Percentiles rank a stretch among this genome's conserved stretches.
These are phyloP conservation scores for Saturnia pavonia DNA, from an alignment of 2,888 invertebrate genomes.

Conservation along the genomic window DNA sequence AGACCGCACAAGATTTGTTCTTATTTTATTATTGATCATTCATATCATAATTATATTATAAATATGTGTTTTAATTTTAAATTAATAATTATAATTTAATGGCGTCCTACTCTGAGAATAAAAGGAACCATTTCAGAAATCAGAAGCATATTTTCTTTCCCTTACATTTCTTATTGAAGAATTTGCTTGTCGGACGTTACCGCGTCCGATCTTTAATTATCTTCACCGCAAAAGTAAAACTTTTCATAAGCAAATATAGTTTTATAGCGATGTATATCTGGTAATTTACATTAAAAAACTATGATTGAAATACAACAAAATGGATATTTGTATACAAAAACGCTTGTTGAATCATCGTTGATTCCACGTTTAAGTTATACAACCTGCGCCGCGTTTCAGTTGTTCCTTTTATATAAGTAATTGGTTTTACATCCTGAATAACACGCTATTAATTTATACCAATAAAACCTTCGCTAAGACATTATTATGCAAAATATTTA, in stretches of 20 bases:
- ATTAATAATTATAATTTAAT: no score
- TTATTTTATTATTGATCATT: no score
- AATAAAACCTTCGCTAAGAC: neutral
- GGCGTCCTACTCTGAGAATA: no score
- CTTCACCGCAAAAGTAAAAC: neutral
- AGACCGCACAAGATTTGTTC: no score
- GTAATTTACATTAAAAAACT: neutral
- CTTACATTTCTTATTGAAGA: slow-evolving; percentile 5
- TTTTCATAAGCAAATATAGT: neutral
- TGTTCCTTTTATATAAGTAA: neutral
- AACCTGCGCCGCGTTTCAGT: neutral
- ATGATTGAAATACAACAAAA: neutral
- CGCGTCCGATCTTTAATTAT: neutral
- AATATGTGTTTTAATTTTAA: no score
- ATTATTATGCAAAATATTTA: no score
- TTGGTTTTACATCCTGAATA: neutral
- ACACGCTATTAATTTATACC: neutral
- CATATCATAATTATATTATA: no score
- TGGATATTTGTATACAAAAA: neutral
- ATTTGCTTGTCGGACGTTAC: neutral
- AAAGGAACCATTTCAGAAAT: no score
- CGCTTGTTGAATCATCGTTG: neutral
- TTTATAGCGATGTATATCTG: neutral
- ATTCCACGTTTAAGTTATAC: neutral
- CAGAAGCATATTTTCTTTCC: no score